Base-by-base conservation (phyloP, 2,797 vertebrate genomes). In the Spondyliosoma cantharus region DNA sequence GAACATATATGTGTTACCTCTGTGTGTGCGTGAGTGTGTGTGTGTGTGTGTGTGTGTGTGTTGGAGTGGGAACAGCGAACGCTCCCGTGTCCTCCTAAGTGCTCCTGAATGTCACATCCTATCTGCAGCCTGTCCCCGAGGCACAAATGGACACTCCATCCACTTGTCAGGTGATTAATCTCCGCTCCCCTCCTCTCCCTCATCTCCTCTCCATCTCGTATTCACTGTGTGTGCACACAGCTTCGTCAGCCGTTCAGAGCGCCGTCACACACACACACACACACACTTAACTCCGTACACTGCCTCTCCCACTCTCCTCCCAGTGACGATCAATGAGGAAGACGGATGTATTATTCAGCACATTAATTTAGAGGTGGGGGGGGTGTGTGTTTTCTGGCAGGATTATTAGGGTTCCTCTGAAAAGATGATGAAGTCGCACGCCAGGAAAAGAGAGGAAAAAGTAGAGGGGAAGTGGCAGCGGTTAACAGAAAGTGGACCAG, bases 121-220 rank as follows among this genome's bases (percentile, higher is more conserved):
- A 88, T 92, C 90, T 91, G 84, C 88, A 78, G 91, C 80, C 89
- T 77, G 90, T 90, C 91, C 90, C 91, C 65, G 59, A 90, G 89
- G 90, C 91, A 89, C 86, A 89, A 92, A 91, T 89, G 91, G 93
- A 91, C 92, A 91, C 93, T 93, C 90, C 90, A 89, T 93, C 91
- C 91, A 92, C 92, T 92, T 93, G 92, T 92, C 92, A 93, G 91
- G 90, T 90, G 92, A 93, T 93, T 93, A 89, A 93, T 94, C 87
- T 90, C 77, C 42, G 50, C 89, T 89, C 69, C 75, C 59, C 74
- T 67, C 85, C 85, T 74, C 80, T 75, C 70, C 65, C 78, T 89
- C 76, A 77, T 88, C 88, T 90, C 77, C 81, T 83, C 87, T 89
- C 82, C 80, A 80, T 91, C 84, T 84, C 56, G 53, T 65, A 89